A percentile compares a stretch with the other conserved stretches of the same genome.
phyloP scores from a whole-genome alignment of 2,888 invertebrate genomes.

The Ischnus inquisitorius region DNA sequence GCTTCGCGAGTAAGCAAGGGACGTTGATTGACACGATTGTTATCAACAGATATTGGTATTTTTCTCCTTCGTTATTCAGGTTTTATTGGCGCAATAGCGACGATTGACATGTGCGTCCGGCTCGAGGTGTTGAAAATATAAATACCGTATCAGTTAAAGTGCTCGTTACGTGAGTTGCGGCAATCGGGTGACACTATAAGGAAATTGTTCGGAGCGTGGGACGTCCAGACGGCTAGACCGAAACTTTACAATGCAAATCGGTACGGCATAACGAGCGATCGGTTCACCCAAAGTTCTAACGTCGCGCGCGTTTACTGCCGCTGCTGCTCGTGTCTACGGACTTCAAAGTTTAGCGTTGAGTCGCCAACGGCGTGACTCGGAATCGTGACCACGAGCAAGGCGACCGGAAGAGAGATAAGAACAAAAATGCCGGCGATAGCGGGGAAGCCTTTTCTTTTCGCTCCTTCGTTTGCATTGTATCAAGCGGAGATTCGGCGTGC shows the following conservation, averaged over 20 bases:
- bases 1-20: too few species aligned
- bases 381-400: slow-evolving; percentile 27
- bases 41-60: not conserved
- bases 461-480: slow-evolving; percentile 4
- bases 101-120: not conserved
- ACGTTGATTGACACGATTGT: not conserved
- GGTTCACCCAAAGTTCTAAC: slow-evolving; percentile 60
- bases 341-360: slow-evolving; percentile 56
- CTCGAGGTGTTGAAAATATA: slow-evolving; percentile 34
- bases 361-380: slow-evolving; percentile 41
- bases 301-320: slow-evolving; percentile 37
- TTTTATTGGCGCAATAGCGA: not conserved
- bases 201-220: slow-evolving; percentile 40
- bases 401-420: not conserved
- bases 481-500: not conserved
- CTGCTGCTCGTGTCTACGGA: slow-evolving; percentile 34
- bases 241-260: slow-evolving; percentile 67
- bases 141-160: slow-evolving; percentile 44
- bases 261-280: slow-evolving; percentile 61
- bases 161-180: slow-evolving; percentile 55
- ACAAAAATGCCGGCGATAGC: slow-evolving; percentile 7
- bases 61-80: not conserved
- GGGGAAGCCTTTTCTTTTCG: not conserved
- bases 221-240: slow-evolving; percentile 53
- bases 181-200: slow-evolving; percentile 52